Conservation (phyloP, 64 coral and sea anemone species). For the Platygyra sinensis region DNA sequence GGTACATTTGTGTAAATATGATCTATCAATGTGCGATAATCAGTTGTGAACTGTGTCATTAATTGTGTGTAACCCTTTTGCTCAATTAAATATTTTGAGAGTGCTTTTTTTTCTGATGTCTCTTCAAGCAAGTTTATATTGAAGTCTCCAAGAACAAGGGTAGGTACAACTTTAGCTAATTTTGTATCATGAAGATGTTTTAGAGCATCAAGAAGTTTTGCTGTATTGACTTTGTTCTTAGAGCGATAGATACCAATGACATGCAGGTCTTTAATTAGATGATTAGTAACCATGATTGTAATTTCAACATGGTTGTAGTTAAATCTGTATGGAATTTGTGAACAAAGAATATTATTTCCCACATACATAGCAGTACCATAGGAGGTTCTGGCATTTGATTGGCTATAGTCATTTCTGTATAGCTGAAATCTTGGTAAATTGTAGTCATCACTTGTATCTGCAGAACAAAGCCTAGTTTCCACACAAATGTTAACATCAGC, state of each 20-base stretch:
- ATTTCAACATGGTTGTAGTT: conserved; percentile 72
- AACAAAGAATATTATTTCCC: conserved; percentile 6
- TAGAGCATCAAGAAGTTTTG: conserved; percentile 24
- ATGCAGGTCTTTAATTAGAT: conserved; percentile 43
- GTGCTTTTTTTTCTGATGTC: conserved; percentile 3
- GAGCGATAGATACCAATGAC: conserved; percentile 52
- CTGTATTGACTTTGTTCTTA: neutral
- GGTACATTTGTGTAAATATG: conserved; percentile 63
- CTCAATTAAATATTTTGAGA: conserved; percentile 6
- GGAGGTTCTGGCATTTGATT: conserved; percentile 19
- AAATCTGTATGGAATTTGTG: conserved; percentile 49
- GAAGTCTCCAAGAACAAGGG: conserved; percentile 17
- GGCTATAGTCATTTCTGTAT: conserved; percentile 63
- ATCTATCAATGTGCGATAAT: conserved; percentile 58
- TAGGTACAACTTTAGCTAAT: neutral
- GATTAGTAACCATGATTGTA: conserved; percentile 30
- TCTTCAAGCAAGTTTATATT: conserved; percentile 44
- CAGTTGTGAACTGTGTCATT: conserved; percentile 48
- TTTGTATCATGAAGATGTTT: conserved; percentile 28
- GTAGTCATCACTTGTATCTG: conserved; percentile 37
- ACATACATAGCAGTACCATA: conserved; percentile 53
- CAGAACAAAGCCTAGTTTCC: conserved; percentile 42
- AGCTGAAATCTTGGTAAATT: conserved; percentile 14
- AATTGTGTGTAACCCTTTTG: conserved; percentile 43
- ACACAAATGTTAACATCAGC: conserved; percentile 61